phyloP scores from a whole-genome alignment of 2,113 vertebrate genomes.

The Labeo catla region DNA sequence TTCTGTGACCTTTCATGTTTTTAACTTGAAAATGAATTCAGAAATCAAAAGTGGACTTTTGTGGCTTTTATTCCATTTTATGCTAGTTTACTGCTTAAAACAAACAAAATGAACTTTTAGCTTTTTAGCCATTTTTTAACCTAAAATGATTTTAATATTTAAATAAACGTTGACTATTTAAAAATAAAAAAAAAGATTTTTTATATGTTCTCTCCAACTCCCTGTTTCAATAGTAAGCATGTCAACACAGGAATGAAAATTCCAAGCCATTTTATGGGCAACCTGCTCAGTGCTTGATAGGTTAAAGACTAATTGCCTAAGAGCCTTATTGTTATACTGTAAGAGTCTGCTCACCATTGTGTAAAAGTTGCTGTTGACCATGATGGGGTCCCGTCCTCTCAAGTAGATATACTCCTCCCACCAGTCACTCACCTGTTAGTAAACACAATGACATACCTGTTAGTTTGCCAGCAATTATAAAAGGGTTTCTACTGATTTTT shows the following conservation, averaged over 20 bases:
- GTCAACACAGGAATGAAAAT: neutral
- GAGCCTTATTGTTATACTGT: neutral
- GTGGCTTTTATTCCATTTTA: neutral
- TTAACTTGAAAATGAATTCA: neutral
- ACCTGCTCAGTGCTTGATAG: too few relatives aligned
- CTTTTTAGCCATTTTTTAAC: too few relatives aligned
- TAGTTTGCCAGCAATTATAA: neutral
- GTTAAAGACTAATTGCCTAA: too few relatives aligned
- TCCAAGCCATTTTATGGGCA: neutral
- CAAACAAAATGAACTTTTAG: neutral
- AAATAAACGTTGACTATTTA: too few relatives aligned
- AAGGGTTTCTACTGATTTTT: neutral
- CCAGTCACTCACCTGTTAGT: constrained; percentile 76
- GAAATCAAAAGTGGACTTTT: neutral
- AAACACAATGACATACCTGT: neutral
- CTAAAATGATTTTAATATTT: too few relatives aligned
- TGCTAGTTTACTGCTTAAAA: neutral
- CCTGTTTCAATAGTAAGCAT: neutral
- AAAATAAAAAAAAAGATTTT: too few relatives aligned
- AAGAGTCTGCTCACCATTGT: constrained; percentile 80
- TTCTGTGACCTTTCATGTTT: neutral
- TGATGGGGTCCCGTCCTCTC: constrained; percentile 83
- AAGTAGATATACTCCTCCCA: constrained; percentile 93
- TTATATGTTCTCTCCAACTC: neutral
- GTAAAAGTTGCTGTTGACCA: constrained; percentile 99